Conservation (phyloP, 2,888 invertebrate genomes). For the Caenorhabditis zanzibari region DNA sequence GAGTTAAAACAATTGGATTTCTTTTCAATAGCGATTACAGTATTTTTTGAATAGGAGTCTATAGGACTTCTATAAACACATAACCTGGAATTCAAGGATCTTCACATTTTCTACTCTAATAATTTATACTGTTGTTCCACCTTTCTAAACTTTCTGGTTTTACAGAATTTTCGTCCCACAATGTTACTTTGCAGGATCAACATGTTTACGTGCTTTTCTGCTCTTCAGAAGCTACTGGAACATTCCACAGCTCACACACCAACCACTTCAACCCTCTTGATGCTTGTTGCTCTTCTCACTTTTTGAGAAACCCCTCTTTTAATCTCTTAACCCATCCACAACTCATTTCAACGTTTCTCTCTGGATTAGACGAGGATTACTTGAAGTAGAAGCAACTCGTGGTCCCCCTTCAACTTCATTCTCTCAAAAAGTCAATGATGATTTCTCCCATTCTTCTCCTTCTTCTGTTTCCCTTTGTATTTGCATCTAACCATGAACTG, state of each 20-base stretch:
- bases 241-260: slow-evolving; percentile 5
- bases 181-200: neutral
- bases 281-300: neutral
- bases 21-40: no score
- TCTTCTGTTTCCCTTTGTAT: neutral
- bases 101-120: no score
- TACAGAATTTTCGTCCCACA: neutral
- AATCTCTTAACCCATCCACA: slow-evolving; percentile 18
- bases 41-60: no score
- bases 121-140: no score
- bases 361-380: slow-evolving; percentile 16
- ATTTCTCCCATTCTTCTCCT: slow-evolving; percentile 1
- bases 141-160: no score
- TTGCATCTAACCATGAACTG: neutral
- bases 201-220: neutral
- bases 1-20: no score
- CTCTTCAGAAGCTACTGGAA: neutral
- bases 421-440: neutral
- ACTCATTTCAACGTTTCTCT: neutral
- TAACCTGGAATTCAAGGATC: no score
- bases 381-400: slow-evolving; percentile 3
- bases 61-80: no score
- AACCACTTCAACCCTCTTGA: neutral
- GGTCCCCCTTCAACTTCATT: neutral
- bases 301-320: neutral